phyloP scores from a whole-genome alignment of 53 echinoderm and acorn worm species.

The Echinarachnius parma region DNA sequence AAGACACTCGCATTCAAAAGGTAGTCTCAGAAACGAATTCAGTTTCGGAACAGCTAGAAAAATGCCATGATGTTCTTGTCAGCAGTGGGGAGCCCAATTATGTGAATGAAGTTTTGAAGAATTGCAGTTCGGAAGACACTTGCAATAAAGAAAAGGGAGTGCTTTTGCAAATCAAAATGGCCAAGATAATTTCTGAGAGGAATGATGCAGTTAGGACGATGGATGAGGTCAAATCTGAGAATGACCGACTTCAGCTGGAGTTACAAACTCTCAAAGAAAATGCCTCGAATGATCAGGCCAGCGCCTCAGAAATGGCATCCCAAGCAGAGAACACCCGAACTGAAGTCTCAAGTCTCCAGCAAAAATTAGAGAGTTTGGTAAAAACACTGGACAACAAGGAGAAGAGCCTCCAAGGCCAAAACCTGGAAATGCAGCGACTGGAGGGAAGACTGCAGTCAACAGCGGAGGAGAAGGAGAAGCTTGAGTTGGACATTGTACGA shows the following conservation, averaged over 20 bases:
- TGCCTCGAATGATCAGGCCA: neutral
- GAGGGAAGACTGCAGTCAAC: conserved; percentile 17
- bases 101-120: conserved; percentile 8
- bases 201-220: conserved; percentile 9
- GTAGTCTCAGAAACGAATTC: neutral
- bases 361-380: conserved; percentile 37
- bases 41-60: neutral
- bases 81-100: neutral
- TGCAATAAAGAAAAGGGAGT: neutral
- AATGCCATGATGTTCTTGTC: neutral
- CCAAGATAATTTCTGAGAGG: conserved; percentile 20
- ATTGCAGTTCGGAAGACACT: conserved; percentile 10
- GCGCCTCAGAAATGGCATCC: conserved; percentile 3
- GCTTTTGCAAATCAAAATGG: conserved; percentile 7
- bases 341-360: conserved; percentile 12
- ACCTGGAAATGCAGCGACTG: conserved; percentile 24
- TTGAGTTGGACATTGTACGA: conserved; percentile 19
- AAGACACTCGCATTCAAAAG: neutral
- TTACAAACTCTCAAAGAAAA: conserved; percentile 9
- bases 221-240: conserved; percentile 18
- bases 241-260: conserved; percentile 6
- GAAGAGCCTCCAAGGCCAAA: conserved; percentile 16
- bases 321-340: conserved; percentile 9
- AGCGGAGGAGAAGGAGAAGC: conserved; percentile 30
- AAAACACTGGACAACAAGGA: conserved; percentile 35